These are phyloP conservation scores for Pheosia gnoma DNA, from an alignment of 2,888 invertebrate species.

Conservation along the genomic window DNA sequence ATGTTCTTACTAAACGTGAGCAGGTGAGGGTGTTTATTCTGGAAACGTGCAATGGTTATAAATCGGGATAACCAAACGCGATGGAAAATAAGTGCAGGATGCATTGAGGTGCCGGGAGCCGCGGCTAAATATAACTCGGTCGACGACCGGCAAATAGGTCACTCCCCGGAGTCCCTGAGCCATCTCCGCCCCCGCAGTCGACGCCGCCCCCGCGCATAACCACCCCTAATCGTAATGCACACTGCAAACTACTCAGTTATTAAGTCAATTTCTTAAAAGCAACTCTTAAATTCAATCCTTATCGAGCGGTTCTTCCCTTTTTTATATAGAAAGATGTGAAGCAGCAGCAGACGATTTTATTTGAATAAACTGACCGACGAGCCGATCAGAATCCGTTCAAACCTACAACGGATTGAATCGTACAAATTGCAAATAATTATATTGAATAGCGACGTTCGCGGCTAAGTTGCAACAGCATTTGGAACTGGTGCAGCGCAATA, in stretches of 20 bases:
- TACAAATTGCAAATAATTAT: background rate
- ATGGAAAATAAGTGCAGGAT: constrained; percentile 64
- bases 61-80: constrained; percentile 58
- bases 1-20: constrained; percentile 31
- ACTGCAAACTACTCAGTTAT: constrained; percentile 17
- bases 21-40: constrained; percentile 43
- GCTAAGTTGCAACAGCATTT: constrained; percentile 43
- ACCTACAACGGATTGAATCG: background rate
- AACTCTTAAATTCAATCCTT: background rate
- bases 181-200: constrained; percentile 21
- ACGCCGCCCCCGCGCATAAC: constrained; percentile 22
- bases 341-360: background rate
- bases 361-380: constrained; percentile 6
- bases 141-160: constrained; percentile 75
- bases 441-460: constrained; percentile 14
- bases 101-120: constrained; percentile 55
- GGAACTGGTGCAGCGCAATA: constrained; percentile 54
- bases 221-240: constrained; percentile 35
- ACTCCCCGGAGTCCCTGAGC: constrained; percentile 45
- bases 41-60: constrained; percentile 25
- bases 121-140: constrained; percentile 77
- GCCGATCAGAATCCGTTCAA: background rate
- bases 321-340: background rate
- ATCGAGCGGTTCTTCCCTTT: no score
- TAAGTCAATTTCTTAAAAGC: background rate